Evolutionary conservation across 2,888 invertebrate species (phyloP), one percentile per base, ranked within the genome.

Genomic region (Camponotus fellah): DNA sequence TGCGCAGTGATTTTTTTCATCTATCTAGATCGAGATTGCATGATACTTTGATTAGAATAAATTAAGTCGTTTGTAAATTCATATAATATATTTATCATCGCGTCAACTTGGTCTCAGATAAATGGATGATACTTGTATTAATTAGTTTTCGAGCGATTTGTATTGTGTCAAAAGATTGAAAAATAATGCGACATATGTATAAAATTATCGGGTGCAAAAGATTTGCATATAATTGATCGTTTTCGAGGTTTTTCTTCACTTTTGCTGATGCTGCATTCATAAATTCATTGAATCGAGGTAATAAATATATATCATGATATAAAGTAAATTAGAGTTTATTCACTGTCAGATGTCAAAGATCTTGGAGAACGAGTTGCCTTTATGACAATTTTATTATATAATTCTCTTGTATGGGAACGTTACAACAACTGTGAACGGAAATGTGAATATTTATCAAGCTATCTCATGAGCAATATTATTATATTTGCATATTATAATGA

Each of bases 361-460:
- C 56, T 77, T 58, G 32, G 14, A 77, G 10, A 77, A 49, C n/a
- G 26, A 43, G 26, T 34, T 56, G 32, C n/a, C n/a, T 14, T 65
- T 40, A 5, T n/a, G 26, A 34, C 43, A 32, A 14, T 77, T 69
- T 66, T 77, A 77, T 69, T 69, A 68, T 66, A 32, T 46, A 37
- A 37, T 58, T 68, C 26, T 21, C 58, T 53, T 68, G 32, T 5
- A 43, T 12, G 26, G 26, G 32, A 71, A 60, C 26, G 37, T 49
- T 49, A 58, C 26, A 17, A 21, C 43, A 72, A 60, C 46, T 80
- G 2, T 8, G 26, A 12, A 37, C 10, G n/a, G 21, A 40, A n/a
- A 10, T 65, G 32, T 77, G 14, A 14, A 58, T 40, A 79, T 79
- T 79, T 71, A 79, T 79, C 17, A 34, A 79, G 62, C 72, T 60